Conservation (phyloP, 1,140 invertebrate genomes). For the Nephotettix cincticeps region DNA sequence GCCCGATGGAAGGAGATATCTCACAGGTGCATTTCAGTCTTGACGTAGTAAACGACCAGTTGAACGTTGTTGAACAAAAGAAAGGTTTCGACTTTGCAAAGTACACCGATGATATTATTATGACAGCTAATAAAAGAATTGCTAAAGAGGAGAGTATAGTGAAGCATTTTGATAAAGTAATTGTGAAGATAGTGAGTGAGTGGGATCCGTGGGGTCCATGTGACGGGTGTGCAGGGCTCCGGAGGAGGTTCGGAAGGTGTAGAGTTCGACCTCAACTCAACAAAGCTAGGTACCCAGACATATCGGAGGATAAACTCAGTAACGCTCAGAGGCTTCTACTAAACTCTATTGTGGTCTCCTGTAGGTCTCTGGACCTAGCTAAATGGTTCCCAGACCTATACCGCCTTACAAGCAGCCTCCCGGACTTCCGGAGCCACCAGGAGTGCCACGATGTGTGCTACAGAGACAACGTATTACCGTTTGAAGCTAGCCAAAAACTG, state of each 20-base stretch:
- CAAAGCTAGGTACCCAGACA: background rate
- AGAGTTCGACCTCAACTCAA: background rate
- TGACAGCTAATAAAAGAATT: background rate
- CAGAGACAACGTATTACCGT: background rate
- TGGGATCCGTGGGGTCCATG: conserved; percentile 28
- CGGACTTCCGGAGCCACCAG: background rate
- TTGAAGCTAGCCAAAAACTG: background rate
- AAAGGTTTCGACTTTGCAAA: background rate
- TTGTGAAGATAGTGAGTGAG: background rate
- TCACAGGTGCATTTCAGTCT: background rate
- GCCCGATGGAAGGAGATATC: background rate
- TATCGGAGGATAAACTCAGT: background rate
- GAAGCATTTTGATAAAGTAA: background rate
- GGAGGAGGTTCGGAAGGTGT: conserved; percentile 17
- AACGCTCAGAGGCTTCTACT: background rate
- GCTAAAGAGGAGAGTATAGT: background rate
- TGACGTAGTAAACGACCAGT: background rate
- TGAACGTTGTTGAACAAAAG: background rate
- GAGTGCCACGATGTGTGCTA: background rate
- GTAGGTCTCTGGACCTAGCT: background rate
- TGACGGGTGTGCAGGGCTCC: conserved; percentile 22
- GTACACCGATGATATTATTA: background rate
- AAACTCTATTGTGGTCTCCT: background rate
- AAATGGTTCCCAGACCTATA: background rate
- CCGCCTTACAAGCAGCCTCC: background rate